Evolutionary conservation across 1,140 invertebrate genomes (phyloP), one percentile per base, ranked within the genome.

Genomic region (Scaptomyza pallida): DNA sequence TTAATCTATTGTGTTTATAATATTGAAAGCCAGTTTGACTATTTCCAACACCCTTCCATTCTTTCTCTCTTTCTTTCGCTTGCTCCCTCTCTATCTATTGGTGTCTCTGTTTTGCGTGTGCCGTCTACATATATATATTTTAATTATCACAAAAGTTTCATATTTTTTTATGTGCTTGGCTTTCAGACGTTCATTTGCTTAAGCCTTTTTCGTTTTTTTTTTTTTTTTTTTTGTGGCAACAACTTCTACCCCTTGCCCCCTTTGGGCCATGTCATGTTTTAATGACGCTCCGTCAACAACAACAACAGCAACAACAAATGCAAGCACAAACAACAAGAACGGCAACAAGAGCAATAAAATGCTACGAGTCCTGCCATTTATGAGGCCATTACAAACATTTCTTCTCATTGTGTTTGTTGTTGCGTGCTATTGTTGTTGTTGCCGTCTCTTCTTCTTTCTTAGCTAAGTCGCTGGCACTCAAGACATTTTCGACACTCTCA

Each of bases 231-330:
- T 56, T 48, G n/a, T n/a, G 43, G 57, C 50, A 68, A 37, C 47
- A 57, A 37, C 61, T 33, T 52, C 30, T 37, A 0, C 17, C 13
- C 10, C 8, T 23, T 0, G 30, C 37, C 17, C 70, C 43, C 69
- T 47, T 62, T 73, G 71, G 78, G 79, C 75, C 75, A 70, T 72
- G 79, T 83, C 79, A 75, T 78, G 79, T 83, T 86, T 85, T 83
- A 80, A 71, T 64, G 68, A 63, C 52, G 60, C 68, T 51, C 52
- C 35, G 45, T 16, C 62, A 47, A 26, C 51, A 54, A 23, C 40
- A 80, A 76, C 78, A 81, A 64, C 72, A 51, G 21, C 54, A 47
- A 4, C 45, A 72, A 51, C 50, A 61, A 15, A 8, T 30, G 17
- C 15, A n/a, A 15, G 17, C 9, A 5, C 19, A 21, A 45, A 6